These are phyloP conservation scores for Catostylus mosaicus DNA, from an alignment of 30 jellyfish, hydroid and myxozoan genomes.

Conservation along the genomic window DNA sequence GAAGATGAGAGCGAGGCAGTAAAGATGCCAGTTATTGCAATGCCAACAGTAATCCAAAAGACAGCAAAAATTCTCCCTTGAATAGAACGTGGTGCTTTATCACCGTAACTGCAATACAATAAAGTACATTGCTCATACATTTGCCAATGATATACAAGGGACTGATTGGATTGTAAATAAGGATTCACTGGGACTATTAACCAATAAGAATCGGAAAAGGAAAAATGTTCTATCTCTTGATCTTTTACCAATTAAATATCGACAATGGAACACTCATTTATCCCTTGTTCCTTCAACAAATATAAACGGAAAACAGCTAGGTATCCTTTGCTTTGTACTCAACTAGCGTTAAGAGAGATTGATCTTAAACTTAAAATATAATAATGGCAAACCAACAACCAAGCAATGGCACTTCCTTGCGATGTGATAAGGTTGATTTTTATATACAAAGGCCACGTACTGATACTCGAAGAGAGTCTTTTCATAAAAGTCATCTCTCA, in stretches of 20 bases:
- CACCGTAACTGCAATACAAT: neutral
- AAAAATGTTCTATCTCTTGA: too few species aligned
- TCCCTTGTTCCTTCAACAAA: too few species aligned
- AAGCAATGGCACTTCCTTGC: too few species aligned
- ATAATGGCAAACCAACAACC: too few species aligned
- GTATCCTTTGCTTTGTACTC: neutral
- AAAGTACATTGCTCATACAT: too few species aligned
- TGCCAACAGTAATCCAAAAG: conserved; percentile 9
- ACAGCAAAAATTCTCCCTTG: conserved; percentile 9
- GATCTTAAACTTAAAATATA: neutral
- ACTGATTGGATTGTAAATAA: neutral
- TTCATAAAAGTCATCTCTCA: neutral
- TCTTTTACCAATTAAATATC: neutral
- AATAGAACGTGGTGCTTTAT: conserved; percentile 22
- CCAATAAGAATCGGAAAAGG: too few species aligned
- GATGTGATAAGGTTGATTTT: neutral
- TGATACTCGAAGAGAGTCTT: neutral
- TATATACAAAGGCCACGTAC: neutral
- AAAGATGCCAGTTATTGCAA: neutral
- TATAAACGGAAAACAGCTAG: neutral
- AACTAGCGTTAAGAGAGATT: neutral
- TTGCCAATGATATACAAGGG: neutral
- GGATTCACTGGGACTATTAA: neutral
- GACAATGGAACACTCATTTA: neutral
- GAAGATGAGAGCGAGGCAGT: conserved; percentile 20